phyloP scores from a whole-genome alignment of 2,113 vertebrate species.

The Phaetusa simplex region DNA sequence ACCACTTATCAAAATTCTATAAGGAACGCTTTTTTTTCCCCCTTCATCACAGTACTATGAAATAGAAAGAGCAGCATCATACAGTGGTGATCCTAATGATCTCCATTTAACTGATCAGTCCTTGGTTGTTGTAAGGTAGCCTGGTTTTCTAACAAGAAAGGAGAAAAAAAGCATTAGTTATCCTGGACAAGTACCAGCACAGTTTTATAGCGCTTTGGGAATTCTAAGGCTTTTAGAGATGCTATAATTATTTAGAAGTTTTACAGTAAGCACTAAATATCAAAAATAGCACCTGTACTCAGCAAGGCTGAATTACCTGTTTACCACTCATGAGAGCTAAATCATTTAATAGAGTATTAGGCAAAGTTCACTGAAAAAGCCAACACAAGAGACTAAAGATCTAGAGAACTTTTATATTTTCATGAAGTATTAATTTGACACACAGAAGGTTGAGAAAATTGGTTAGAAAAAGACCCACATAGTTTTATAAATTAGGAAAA shows the following conservation, averaged over 20 bases:
- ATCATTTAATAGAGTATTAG: conserved; percentile 50
- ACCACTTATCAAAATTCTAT: neutral
- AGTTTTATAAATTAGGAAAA: neutral
- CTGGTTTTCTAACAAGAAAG: neutral
- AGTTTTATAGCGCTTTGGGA: conserved; percentile 40
- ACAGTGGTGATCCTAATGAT: neutral
- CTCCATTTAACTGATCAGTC: neutral
- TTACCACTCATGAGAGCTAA: conserved; percentile 47
- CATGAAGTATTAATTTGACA: neutral
- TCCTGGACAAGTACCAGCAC: conserved; percentile 30
- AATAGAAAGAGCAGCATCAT: neutral
- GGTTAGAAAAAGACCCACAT: neutral
- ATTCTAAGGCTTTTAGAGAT: conserved; percentile 58
- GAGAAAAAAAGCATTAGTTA: conserved; percentile 39
- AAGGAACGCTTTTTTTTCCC: neutral
- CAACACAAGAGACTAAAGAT: neutral
- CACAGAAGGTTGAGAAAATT: neutral
- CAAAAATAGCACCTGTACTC: conserved; percentile 59
- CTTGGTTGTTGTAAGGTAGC: conserved; percentile 1
- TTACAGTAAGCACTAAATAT: conserved; percentile 60
- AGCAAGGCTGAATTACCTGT: conserved; percentile 51
- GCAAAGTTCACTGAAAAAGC: conserved; percentile 2
- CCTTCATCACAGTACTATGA: neutral
- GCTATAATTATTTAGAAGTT: conserved; percentile 51
- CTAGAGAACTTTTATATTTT: neutral